A percentile compares a stretch with the other conserved stretches of the same genome.
phyloP scores from a whole-genome alignment of 2,888 invertebrate species.

The Rhodophaea formosa region DNA sequence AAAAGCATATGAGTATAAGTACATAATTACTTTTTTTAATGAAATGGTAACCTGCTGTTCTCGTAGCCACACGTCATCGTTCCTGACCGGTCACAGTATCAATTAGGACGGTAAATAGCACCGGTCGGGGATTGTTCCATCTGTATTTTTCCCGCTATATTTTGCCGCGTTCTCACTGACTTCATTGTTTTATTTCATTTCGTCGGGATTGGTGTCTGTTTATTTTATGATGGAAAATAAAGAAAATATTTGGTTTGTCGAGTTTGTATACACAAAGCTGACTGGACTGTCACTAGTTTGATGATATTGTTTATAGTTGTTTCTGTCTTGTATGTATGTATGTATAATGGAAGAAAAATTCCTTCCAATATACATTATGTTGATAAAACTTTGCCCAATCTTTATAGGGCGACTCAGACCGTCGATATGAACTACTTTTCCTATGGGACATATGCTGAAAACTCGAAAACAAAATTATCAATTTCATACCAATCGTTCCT shows the following conservation, averaged over 20 bases:
- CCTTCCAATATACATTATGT: neutral
- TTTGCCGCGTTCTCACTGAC: slow-evolving; percentile 41
- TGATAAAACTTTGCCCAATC: too few relatives aligned
- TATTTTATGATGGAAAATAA: slow-evolving; percentile 19
- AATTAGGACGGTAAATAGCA: slow-evolving; percentile 70
- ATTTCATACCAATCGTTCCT: slow-evolving; percentile 40
- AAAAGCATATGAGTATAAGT: too few relatives aligned
- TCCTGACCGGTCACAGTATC: slow-evolving; percentile 58
- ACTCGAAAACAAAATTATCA: too few relatives aligned
- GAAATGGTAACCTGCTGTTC: slow-evolving; percentile 34
- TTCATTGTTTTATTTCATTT: slow-evolving; percentile 42
- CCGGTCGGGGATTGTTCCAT: slow-evolving; percentile 57
- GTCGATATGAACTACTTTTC: too few relatives aligned
- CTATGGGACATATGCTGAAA: too few relatives aligned
- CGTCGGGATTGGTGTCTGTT: neutral
- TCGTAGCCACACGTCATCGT: slow-evolving; percentile 38
- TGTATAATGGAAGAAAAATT: too few relatives aligned
- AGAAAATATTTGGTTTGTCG: slow-evolving; percentile 21
- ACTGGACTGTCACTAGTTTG: neutral
- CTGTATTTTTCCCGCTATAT: slow-evolving; percentile 38
- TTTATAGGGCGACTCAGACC: too few relatives aligned
- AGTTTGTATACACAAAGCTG: neutral
- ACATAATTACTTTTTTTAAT: too few relatives aligned
- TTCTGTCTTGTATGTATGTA: too few relatives aligned
- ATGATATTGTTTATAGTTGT: neutral